Conservation (phyloP, 2,113 vertebrate genomes). For the Toxostoma redivivum region DNA sequence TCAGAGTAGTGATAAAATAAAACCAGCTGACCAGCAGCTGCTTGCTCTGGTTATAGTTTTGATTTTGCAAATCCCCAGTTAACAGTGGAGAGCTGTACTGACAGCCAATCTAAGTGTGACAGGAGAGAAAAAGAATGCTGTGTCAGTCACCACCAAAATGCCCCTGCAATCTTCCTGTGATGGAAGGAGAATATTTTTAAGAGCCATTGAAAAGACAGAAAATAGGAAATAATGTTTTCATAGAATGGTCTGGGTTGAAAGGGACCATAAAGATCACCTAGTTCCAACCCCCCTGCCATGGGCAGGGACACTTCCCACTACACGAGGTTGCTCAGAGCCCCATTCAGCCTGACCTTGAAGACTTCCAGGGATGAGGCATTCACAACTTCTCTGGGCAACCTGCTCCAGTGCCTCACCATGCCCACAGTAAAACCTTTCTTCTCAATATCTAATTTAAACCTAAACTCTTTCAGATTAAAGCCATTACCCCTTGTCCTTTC, state of each 20-base stretch:
- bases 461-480: not conserved
- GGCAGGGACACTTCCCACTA: not conserved
- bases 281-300: not conserved
- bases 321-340: not conserved
- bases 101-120: not conserved
- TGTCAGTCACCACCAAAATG: not conserved
- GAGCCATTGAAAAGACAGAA: slow-evolving; percentile 37
- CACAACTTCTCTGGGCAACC: not conserved
- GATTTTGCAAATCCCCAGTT: not conserved
- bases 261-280: not conserved
- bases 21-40: not conserved
- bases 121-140: not conserved
- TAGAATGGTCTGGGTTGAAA: not conserved
- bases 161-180: slow-evolving; percentile 2
- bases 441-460: not conserved
- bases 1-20: not conserved
- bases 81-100: not conserved
- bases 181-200: slow-evolving; percentile 22
- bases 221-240: slow-evolving; percentile 50
- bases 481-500: not conserved
- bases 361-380: not conserved
- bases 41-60: not conserved
- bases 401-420: not conserved
- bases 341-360: not conserved
- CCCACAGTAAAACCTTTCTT: not conserved